phyloP scores from a whole-genome alignment of 2,797 vertebrate genomes.

The Sciurus vulgaris region DNA sequence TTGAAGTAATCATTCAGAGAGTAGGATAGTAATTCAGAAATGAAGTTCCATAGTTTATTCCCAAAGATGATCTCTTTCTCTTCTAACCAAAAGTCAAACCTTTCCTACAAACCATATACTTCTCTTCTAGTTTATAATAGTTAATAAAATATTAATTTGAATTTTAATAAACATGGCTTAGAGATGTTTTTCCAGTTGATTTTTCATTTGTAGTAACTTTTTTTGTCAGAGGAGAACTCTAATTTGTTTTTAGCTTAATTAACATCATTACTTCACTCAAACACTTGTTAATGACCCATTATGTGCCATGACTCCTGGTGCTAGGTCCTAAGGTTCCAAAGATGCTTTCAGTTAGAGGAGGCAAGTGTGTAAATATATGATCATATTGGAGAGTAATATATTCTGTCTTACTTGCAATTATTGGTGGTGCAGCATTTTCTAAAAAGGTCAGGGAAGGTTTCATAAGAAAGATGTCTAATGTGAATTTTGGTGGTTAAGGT shows the following conservation, averaged over 20 bases:
- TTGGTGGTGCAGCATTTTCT: neutral
- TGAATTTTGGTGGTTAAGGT: neutral
- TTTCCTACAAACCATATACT: neutral
- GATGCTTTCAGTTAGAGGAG: too few relatives aligned
- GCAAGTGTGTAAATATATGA: neutral
- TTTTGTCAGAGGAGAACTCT: neutral
- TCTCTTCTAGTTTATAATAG: neutral
- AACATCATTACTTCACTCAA: neutral
- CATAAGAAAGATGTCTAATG: neutral
- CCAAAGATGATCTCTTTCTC: neutral
- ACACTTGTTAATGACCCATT: neutral
- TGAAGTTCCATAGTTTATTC: neutral
- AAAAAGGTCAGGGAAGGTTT: neutral
- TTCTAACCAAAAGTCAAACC: neutral
- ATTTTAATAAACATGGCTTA: neutral
- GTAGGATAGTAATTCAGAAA: neutral
- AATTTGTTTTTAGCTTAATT: neutral
- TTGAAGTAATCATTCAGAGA: neutral
- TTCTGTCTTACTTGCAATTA: neutral
- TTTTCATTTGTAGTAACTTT: conserved; percentile 7
- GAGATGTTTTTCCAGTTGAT: neutral
- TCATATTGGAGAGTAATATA: neutral
- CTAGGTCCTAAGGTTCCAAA: neutral
- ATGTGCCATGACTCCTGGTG: neutral
- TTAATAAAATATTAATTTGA: neutral